Evolutionary conservation across 2,888 invertebrate species (phyloP), one percentile per base, ranked within the genome.

Genomic region (Terebella lapidaria): DNA sequence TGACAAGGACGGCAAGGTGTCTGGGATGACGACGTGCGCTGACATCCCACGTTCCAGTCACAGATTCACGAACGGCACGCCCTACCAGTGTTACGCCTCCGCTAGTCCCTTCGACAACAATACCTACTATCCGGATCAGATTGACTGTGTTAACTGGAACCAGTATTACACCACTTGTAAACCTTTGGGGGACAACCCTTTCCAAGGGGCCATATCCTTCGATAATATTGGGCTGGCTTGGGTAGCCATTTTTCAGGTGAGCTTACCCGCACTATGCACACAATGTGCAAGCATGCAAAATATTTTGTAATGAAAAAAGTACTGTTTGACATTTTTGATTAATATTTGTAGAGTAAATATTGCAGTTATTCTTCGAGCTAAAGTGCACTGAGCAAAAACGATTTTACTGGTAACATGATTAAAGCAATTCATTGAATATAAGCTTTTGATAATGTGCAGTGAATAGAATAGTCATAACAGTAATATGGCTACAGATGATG

Each of bases 171-270:
- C 92, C 56, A 89, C 90, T 75, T 99, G 99, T 83, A 88, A 89
- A 64, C 89, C 94, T 66, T 89, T 91, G 70, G 94, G 92, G 58
- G 87, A 89, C 74, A 99, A 99, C 84, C 99, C 99, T 18, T 99
- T 97, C 82, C 93, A 94, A 83, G 97, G 97, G 64, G 95, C 99
- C 60, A 97, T 99, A 76, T 95, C 95, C 46, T 99, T 99, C 82
- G 99, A 99, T 84, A 99, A 99, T 83, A 99, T 99, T 75, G 99
- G 99, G 68, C 88, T 99, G 74, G 99, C 99, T 26, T 99, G 99
- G 97, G 96, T 99, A 67, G 97, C 99, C 70, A 99, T 99, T 82
- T 99, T 99, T 84, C 87, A 99, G 86, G 97, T 96, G 84, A 89
- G 88, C 86, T 28, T 42, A 30, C 35, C n/a, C n/a, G n/a, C n/a